These are phyloP conservation scores for Neosalanx taihuensis DNA, from an alignment of 2,797 vertebrate species.

Conservation along the genomic window DNA sequence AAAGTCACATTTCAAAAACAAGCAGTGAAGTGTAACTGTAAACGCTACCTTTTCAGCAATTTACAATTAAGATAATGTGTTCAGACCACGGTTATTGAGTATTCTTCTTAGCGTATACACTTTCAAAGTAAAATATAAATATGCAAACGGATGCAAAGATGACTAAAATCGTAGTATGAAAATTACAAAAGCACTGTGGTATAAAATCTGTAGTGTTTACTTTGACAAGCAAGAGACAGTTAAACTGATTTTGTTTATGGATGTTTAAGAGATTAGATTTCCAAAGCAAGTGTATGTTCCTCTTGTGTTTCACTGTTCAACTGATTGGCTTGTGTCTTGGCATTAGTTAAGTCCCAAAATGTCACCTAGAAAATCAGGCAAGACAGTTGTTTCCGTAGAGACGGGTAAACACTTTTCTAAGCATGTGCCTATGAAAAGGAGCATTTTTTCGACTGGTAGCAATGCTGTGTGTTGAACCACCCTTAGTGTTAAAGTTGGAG, in stretches of 20 bases:
- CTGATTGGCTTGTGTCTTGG: conserved; percentile 44
- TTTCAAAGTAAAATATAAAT: conserved; percentile 14
- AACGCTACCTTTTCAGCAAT: conserved; percentile 39
- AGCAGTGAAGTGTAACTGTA: conserved; percentile 1
- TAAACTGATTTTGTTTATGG: conserved; percentile 8
- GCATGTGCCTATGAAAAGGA: background rate
- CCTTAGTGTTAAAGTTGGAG: conserved; percentile 21
- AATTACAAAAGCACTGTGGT: conserved; percentile 20
- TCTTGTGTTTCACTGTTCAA: conserved; percentile 25
- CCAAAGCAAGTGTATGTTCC: background rate
- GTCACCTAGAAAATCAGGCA: conserved; percentile 28
- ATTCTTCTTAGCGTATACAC: background rate
- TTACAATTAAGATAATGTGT: conserved; percentile 20
- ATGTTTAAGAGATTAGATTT: conserved; percentile 2
- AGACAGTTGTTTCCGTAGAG: conserved; percentile 14
- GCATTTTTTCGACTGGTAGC: conserved; percentile 49
- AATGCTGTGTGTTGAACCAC: conserved; percentile 42
- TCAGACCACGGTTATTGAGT: conserved; percentile 8
- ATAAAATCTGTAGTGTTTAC: conserved; percentile 17
- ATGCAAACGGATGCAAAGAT: conserved; percentile 3
- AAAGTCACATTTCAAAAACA: conserved; percentile 20
- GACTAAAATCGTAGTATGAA: conserved; percentile 2
- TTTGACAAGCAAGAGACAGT: background rate
- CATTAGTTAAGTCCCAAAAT: conserved; percentile 41
- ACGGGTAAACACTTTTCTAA: conserved; percentile 31